Conservation (phyloP, 2,888 invertebrate species). For the Camponotus fellah region DNA sequence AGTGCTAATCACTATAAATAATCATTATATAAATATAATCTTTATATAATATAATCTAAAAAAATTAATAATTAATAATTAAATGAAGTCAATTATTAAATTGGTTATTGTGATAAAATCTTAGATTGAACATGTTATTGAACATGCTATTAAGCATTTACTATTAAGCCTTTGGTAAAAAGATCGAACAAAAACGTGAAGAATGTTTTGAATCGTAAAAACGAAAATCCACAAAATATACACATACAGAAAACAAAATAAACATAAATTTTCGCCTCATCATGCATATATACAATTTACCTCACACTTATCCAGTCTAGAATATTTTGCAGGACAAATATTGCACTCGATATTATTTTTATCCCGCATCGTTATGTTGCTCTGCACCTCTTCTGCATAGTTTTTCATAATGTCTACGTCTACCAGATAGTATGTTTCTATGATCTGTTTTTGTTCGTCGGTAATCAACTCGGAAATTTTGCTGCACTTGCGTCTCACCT, state of each 20-base stretch:
- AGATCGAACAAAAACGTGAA: not conserved
- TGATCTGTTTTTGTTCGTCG: slow-evolving; percentile 77
- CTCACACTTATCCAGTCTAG: slow-evolving; percentile 80
- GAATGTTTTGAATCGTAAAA: not conserved
- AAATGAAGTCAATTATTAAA: not conserved
- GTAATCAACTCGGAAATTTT: slow-evolving; percentile 80
- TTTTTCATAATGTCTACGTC: slow-evolving; percentile 76
- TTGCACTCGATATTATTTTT: slow-evolving; percentile 77
- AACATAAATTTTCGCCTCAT: not conserved
- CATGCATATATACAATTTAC: slow-evolving; percentile 55
- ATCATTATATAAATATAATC: no score
- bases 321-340: slow-evolving; percentile 75
- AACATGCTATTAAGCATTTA: not conserved
- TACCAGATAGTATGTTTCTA: slow-evolving; percentile 77
- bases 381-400: slow-evolving; percentile 67
- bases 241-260: no score
- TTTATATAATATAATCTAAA: no score
- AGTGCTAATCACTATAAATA: no score
- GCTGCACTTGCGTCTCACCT: no score
- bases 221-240: no score
- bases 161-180: not conserved
- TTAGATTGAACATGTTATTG: not conserved
- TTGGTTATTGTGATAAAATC: not conserved
- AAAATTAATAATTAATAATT: no score
- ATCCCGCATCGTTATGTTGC: slow-evolving; percentile 70